These are phyloP conservation scores for Aurelia sp. DNA, from an alignment of 30 jellyfish, hydroid and myxozoan genomes.

Conservation along the genomic window DNA sequence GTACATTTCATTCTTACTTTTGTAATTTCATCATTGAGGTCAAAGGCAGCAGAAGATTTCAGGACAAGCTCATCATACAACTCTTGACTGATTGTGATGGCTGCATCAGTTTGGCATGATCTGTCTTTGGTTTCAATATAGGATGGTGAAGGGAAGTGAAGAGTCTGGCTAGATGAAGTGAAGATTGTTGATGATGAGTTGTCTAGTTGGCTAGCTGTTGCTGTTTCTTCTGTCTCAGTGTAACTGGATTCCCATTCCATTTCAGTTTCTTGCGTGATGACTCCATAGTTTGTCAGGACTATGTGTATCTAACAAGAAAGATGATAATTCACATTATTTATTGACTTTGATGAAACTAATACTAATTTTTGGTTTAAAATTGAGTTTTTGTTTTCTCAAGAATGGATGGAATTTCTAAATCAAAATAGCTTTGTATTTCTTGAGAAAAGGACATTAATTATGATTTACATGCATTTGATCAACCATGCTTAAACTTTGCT, in stretches of 20 bases:
- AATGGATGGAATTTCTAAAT: too few species aligned
- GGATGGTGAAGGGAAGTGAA: neutral
- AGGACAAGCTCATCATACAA: conserved; percentile 21
- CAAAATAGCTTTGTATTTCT: too few species aligned
- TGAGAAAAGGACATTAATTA: too few species aligned
- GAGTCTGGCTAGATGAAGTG: conserved; percentile 34
- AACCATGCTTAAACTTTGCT: too few species aligned
- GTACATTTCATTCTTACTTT: conserved; percentile 28
- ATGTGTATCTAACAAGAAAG: too few species aligned
- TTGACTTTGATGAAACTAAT: too few species aligned
- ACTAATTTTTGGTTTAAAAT: too few species aligned
- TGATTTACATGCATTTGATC: too few species aligned
- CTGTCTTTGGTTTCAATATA: conserved; percentile 1
- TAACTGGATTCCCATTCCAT: conserved; percentile 50
- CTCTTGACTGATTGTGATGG: conserved; percentile 13
- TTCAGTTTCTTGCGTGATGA: conserved; percentile 9
- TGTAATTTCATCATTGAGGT: conserved; percentile 11
- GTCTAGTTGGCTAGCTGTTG: neutral
- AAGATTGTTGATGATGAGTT: neutral
- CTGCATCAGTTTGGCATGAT: conserved; percentile 14
- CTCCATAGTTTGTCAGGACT: neutral
- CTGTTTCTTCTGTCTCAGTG: neutral
- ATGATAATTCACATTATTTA: too few species aligned
- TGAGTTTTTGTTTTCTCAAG: too few species aligned
- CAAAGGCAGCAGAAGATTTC: conserved; percentile 24